Evolutionary conservation across 2,888 invertebrate genomes (phyloP), one percentile per base, ranked within the genome.

Genomic region (Zhuqinia jingwanae): DNA sequence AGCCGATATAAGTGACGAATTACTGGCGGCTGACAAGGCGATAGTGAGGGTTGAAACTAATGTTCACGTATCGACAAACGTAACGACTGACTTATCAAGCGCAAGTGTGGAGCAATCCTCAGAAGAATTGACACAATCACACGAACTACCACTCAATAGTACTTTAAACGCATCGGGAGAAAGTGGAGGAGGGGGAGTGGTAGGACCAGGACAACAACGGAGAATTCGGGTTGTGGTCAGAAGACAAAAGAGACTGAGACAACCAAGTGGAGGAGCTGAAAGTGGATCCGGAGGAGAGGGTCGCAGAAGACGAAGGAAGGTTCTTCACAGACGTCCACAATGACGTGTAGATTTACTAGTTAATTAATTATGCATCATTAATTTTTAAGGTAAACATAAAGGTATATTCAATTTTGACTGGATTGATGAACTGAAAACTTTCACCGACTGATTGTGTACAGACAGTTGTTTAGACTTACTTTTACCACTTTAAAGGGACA

Each of bases 31-130:
- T 1, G 73, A 73, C 73, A 56, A 36, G 27, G 70, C 78, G 22
- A 30, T 77, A 17, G 85, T 85, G 0, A 25, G 85, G 5, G 85
- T 85, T 6, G 78, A 78, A 73, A 42, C 85, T 1, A 85, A 85
- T 5, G 84, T 84, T 17, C 25, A 65, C 20, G 78, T 78, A 0
- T 36, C 45, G 20, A 65, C 84, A 47, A 83, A 60, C 50, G 45
- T 36, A 60, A 45, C 42, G 47, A 73, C 47, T 73, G 73, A 73
- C 73, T 45, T 25, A n/a, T n/a, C 36, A 25, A 20, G 47, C 11
- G 47, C 47, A 22, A 73, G 63, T 60, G 77, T 11, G 13, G 56
- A 77, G n/a, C 45, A 73, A 73, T 50, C 36, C 8, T 58, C 65
- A 22, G 47, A 73, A 25, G 56, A 42, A 42, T 22, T 79, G 79